Evolutionary conservation across 2,888 invertebrate species (phyloP).

Genomic region (Drosophila macrothrix): DNA sequence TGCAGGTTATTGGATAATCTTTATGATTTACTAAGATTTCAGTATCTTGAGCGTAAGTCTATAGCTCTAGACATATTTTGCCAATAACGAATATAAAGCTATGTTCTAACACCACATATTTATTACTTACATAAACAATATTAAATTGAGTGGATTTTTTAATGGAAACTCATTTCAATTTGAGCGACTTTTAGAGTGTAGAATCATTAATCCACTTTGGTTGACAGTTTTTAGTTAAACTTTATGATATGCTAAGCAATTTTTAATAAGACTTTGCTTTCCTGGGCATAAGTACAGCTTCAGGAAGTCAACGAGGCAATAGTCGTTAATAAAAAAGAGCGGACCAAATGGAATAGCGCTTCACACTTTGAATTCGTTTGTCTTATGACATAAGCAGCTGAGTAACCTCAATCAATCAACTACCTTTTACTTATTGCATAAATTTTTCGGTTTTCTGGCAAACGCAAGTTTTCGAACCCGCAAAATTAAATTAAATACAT

Average conservation of each 20-base stretch:
- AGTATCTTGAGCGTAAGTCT: too few relatives aligned
- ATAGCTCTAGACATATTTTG: too few relatives aligned
- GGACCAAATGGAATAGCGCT: neutral
- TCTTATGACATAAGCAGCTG: neutral
- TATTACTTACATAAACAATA: neutral
- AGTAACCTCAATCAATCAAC: conserved; percentile 42
- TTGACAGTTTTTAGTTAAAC: neutral
- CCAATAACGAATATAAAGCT: neutral
- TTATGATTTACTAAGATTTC: too few relatives aligned
- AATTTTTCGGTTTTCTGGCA: neutral
- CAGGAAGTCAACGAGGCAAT: neutral
- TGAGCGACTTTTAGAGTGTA: neutral
- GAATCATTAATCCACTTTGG: neutral
- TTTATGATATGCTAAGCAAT: neutral
- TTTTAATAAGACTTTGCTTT: neutral
- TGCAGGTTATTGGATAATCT: neutral
- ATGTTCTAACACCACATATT: neutral
- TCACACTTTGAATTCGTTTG: neutral
- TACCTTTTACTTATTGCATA: neutral
- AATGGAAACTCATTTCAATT: neutral
- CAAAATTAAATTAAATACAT: conserved; percentile 4
- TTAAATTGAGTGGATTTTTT: neutral
- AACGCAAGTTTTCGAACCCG: neutral
- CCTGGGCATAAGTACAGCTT: neutral
- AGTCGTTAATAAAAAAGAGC: neutral